These are phyloP conservation scores for Mormoops blainvillei DNA, from an alignment of 2,113 vertebrate species.

Conservation along the genomic window DNA sequence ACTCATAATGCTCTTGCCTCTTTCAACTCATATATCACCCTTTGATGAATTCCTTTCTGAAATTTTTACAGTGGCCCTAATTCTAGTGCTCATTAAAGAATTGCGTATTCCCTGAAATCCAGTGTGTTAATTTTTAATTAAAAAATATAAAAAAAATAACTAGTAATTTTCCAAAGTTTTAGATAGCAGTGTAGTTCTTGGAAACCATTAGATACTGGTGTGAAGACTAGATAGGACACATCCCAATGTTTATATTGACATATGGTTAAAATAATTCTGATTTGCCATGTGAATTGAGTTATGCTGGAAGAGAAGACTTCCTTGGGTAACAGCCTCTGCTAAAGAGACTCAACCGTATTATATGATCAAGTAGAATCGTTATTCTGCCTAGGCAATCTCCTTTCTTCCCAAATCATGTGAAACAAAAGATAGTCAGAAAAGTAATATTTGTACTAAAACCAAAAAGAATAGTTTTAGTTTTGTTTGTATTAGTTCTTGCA, in stretches of 20 bases:
- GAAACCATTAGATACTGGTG: background rate
- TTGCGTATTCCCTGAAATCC: background rate
- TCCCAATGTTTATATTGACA: background rate
- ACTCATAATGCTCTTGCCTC: background rate
- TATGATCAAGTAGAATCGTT: background rate
- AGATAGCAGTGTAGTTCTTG: background rate
- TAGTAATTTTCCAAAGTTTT: constrained; percentile 30
- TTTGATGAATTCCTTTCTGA: constrained; percentile 25
- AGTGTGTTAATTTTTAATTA: constrained; percentile 16
- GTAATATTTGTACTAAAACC: background rate
- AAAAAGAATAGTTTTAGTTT: background rate
- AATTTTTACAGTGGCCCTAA: constrained; percentile 24
- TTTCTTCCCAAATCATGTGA: background rate
- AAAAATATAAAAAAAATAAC: background rate
- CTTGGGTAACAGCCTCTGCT: background rate
- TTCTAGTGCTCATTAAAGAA: constrained; percentile 10
- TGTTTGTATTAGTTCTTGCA: background rate
- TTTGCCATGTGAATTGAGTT: background rate
- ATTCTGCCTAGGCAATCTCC: background rate
- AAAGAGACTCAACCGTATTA: background rate
- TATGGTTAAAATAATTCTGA: too few species aligned
- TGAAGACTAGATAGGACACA: background rate
- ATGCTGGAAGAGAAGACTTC: background rate
- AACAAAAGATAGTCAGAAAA: background rate
- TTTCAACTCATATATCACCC: background rate